These are phyloP conservation scores for Polia nebulosa DNA, from an alignment of 2,888 invertebrate genomes.

Conservation along the genomic window DNA sequence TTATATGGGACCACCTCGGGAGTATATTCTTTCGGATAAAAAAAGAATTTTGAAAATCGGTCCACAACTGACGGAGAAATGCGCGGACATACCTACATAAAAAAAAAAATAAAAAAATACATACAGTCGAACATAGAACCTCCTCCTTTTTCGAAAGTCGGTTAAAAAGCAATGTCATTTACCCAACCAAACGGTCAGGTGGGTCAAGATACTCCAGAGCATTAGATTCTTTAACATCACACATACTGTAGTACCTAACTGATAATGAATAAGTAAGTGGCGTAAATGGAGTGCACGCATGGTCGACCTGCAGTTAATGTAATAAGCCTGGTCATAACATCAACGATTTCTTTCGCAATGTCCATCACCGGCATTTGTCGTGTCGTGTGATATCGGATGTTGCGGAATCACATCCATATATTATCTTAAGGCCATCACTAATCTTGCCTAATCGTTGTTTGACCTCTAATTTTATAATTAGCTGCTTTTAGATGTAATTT, in stretches of 20 bases:
- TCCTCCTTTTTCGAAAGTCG: no score
- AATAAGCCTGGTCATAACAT: conserved; percentile 61
- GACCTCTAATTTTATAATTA: conserved; percentile 48
- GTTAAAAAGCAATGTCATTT: conserved; percentile 8
- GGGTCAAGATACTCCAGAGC: conserved; percentile 28
- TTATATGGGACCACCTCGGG: no score
- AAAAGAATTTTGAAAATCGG: no score
- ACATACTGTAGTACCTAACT: conserved; percentile 24
- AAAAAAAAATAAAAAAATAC: no score
- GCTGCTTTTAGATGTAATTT: conserved; percentile 14
- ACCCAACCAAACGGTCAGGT: conserved; percentile 1
- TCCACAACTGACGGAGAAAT: no score
- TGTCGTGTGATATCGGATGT: conserved; percentile 50
- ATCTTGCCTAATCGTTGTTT: conserved; percentile 40
- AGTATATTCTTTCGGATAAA: no score
- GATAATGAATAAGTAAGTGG: conserved; percentile 61
- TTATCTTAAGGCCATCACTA: conserved; percentile 44
- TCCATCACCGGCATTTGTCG: conserved; percentile 58
- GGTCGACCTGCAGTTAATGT: conserved; percentile 57
- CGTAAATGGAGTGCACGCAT: conserved; percentile 66
- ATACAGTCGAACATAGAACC: no score
- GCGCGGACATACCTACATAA: no score
- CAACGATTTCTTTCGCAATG: conserved; percentile 63
- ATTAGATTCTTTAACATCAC: conserved; percentile 31
- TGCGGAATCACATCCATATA: conserved; percentile 56